A percentile compares a stretch with the other conserved stretches of the same genome.
Evolutionary conservation across 2,797 vertebrate species (phyloP).

Genomic region (Pangasius krempfi): DNA sequence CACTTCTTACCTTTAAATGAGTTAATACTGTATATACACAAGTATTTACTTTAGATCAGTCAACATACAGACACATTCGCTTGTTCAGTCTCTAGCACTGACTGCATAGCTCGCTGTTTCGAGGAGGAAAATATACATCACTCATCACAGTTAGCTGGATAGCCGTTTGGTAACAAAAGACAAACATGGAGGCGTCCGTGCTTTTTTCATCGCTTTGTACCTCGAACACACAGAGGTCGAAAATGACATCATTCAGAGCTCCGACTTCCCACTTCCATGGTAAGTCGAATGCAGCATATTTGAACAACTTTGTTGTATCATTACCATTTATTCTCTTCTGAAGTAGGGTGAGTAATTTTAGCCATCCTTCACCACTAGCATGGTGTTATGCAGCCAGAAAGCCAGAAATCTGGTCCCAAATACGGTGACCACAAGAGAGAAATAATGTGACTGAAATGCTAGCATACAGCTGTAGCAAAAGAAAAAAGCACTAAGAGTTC

Average conservation of each 20-base stretch:
- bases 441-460: not conserved
- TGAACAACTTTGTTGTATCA: not conserved
- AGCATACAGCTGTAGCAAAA: not conserved
- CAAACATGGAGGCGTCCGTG: not conserved
- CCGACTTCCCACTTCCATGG: not conserved
- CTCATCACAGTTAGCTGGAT: constrained; percentile 1
- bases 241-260: not conserved
- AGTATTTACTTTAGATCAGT: not conserved
- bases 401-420: not conserved
- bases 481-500: not conserved
- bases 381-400: not conserved
- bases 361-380: not conserved
- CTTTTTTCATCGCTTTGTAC: not conserved
- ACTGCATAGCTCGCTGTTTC: not conserved
- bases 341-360: not conserved
- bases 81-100: not conserved
- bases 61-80: not conserved
- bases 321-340: not conserved
- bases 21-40: not conserved
- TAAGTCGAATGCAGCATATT: not conserved
- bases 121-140: not conserved
- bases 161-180: not conserved
- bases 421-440: not conserved
- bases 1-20: not conserved
- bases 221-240: not conserved